phyloP scores from a whole-genome alignment of 2,888 invertebrate species.

The Lysandra coridon region DNA sequence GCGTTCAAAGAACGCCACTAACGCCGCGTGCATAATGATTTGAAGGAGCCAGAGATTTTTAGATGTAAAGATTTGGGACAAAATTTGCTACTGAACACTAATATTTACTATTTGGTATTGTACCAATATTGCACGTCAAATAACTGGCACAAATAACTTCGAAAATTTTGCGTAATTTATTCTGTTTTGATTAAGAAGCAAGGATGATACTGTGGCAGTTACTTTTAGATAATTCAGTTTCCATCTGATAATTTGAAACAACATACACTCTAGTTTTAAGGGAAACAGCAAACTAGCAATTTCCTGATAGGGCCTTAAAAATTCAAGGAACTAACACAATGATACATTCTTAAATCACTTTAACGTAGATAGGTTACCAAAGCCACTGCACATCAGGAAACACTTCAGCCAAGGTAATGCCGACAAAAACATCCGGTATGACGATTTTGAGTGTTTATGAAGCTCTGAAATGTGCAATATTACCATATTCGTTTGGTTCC shows the following conservation, averaged over 20 bases:
- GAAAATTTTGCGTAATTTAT: no score
- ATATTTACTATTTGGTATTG: neutral
- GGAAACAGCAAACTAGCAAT: neutral
- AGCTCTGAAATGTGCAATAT: slow-evolving; percentile 4
- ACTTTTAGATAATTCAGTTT: no score
- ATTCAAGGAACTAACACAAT: neutral
- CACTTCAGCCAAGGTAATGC: neutral
- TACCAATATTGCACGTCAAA: no score
- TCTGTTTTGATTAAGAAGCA: no score
- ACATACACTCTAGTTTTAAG: neutral
- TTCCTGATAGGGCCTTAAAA: neutral
- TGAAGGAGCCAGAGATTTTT: neutral
- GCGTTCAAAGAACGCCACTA: slow-evolving; percentile 12
- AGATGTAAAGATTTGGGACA: neutral
- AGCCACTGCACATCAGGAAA: neutral
- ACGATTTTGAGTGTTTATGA: slow-evolving; percentile 7
- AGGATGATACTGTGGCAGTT: no score
- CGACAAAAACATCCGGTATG: neutral
- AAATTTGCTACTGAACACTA: neutral
- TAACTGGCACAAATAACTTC: no score
- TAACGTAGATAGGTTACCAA: neutral
- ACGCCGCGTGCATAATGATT: slow-evolving; percentile 2
- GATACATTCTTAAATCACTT: neutral
- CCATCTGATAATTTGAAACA: no score
- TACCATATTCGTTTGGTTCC: slow-evolving; percentile 6